A percentile compares a stretch with the other conserved stretches of the same genome.
Conservation (phyloP, 2,888 invertebrate species). For the Teleiodes luculella region DNA sequence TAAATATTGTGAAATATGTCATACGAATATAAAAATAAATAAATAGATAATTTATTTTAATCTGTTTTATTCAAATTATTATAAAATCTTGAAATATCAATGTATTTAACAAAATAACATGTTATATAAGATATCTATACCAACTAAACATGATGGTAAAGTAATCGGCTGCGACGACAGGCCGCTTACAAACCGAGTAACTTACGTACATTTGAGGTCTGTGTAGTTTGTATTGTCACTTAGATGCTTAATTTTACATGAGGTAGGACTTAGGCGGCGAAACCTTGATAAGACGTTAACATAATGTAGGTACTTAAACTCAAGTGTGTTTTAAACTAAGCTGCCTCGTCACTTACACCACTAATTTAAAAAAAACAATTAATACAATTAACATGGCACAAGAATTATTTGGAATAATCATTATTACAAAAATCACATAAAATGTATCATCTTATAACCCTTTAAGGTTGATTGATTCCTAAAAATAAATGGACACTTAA, state of each 20-base stretch:
- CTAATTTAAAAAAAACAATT: no score
- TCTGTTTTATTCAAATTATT: constrained; percentile 45
- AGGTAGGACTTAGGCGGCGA: not conserved
- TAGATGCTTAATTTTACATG: not conserved
- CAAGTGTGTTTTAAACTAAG: no score
- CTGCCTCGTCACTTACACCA: no score
- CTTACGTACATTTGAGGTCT: not conserved
- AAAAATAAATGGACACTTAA: no score
- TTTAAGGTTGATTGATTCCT: no score
- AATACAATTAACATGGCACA: not conserved
- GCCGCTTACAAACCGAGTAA: not conserved
- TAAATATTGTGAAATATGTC: constrained; percentile 44
- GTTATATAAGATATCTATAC: constrained; percentile 7
- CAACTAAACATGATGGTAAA: constrained; percentile 17
- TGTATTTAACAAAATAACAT: constrained; percentile 11
- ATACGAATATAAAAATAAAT: constrained; percentile 48
- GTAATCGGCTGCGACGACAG: constrained; percentile 2
- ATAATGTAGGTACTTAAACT: no score
- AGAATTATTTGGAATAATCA: not conserved
- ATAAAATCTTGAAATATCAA: constrained; percentile 5
- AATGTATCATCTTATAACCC: no score
- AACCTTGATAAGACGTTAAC: no score
- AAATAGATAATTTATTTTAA: constrained; percentile 69
- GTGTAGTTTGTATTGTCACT: not conserved
- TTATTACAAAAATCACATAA: not conserved